A percentile compares a stretch with the other conserved stretches of the same genome.
These are phyloP conservation scores for Campaea margaritaria DNA, from an alignment of 2,888 invertebrate genomes.

Conservation along the genomic window DNA sequence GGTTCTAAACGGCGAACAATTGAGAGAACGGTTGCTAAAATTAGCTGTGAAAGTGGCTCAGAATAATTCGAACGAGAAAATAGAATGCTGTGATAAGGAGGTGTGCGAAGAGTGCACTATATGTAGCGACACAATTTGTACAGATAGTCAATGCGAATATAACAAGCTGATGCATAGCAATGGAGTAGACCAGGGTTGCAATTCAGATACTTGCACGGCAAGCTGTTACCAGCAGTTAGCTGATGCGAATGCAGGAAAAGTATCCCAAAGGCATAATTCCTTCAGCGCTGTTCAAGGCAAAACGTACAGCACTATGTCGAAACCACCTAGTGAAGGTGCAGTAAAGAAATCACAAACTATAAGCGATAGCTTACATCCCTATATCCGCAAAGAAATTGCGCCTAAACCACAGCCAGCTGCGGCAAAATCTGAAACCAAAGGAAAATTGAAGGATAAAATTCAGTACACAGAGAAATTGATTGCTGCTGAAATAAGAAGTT, in stretches of 20 bases:
- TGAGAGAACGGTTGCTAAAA: conserved; percentile 87
- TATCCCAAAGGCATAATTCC: conserved; percentile 78
- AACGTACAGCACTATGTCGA: conserved; percentile 63
- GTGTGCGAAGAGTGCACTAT: conserved; percentile 81
- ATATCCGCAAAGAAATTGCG: conserved; percentile 80
- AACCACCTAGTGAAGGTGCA: conserved; percentile 63
- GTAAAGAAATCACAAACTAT: conserved; percentile 81
- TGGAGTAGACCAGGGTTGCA: conserved; percentile 75
- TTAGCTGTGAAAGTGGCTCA: conserved; percentile 83
- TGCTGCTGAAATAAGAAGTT: conserved; percentile 78
- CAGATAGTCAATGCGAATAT: conserved; percentile 81
- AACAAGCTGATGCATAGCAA: conserved; percentile 79
- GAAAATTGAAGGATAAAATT: conserved; percentile 76
- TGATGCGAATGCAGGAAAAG: conserved; percentile 62
- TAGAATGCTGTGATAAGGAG: conserved; percentile 83
- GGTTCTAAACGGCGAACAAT: conserved; percentile 87
- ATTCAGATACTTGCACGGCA: conserved; percentile 75
- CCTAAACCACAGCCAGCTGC: conserved; percentile 56
- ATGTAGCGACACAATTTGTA: conserved; percentile 82
- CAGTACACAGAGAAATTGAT: conserved; percentile 80
- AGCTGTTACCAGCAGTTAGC: conserved; percentile 74
- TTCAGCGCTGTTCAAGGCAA: conserved; percentile 79
- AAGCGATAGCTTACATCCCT: conserved; percentile 79
- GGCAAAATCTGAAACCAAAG: conserved; percentile 55
- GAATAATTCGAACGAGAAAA: conserved; percentile 76